Percentiles rank a stretch among this genome's conserved stretches.
Evolutionary conservation across 2,113 vertebrate genomes (phyloP).

Genomic region (Cochlearius cochlearius): DNA sequence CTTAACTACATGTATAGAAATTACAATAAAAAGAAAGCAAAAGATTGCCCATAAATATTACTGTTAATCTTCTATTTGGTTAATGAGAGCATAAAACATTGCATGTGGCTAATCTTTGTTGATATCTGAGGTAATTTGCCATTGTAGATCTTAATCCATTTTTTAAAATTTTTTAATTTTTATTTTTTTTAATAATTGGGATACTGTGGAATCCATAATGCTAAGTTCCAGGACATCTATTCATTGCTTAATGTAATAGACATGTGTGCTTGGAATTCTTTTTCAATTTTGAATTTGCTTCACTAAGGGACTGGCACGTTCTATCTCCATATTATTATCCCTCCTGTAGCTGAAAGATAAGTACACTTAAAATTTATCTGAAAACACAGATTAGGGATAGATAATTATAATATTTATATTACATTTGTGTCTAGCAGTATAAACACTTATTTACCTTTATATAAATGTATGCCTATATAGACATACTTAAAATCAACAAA

Average conservation of each 20-base stretch:
- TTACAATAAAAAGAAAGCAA: background rate
- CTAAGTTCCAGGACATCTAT: background rate
- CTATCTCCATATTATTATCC: background rate
- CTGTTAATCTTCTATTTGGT: background rate
- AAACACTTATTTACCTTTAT: background rate
- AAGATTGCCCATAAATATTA: background rate
- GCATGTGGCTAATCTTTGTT: background rate
- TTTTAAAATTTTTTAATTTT: background rate
- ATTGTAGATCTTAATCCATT: background rate
- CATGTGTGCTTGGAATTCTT: background rate
- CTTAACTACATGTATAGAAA: background rate
- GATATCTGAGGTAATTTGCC: background rate
- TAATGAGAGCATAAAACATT: background rate
- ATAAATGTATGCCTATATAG: background rate
- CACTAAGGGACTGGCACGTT: background rate
- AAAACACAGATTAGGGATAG: background rate
- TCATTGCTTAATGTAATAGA: background rate
- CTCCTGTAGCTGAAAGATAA: background rate
- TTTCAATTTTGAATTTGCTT: background rate
- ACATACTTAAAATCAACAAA: background rate
- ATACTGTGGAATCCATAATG: background rate
- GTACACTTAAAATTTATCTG: background rate
- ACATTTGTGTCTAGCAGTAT: background rate
- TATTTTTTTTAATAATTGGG: background rate
- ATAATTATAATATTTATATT: background rate